These are phyloP conservation scores for Octopus sinensis DNA, from an alignment of 1,140 invertebrate species.

Conservation along the genomic window DNA sequence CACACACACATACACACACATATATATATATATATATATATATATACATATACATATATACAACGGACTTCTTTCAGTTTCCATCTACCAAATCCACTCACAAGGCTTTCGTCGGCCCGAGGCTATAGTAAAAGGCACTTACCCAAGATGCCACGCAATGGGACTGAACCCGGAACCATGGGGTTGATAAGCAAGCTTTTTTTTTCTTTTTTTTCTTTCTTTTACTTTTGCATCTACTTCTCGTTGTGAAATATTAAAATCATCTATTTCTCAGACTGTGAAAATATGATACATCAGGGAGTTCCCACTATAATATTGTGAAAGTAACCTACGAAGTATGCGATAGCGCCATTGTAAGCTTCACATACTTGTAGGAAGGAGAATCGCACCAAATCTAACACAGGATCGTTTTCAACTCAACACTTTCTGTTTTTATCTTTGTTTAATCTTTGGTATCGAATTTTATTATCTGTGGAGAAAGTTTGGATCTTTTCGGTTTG, in stretches of 20 bases:
- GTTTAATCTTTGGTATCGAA: constrained; percentile 9
- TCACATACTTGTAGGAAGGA: neutral
- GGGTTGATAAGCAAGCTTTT: no score
- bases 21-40: no score
- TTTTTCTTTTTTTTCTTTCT: neutral
- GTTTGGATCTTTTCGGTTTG: neutral
- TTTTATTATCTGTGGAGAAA: constrained; percentile 10
- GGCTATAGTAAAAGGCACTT: no score
- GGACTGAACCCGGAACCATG: no score
- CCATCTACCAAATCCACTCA: no score
- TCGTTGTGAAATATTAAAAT: neutral
- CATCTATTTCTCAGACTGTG: neutral
- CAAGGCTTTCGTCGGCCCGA: no score
- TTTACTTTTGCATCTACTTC: neutral
- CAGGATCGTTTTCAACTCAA: neutral
- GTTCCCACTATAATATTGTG: neutral
- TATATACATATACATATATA: no score
- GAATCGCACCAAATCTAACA: neutral
- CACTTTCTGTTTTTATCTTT: constrained; percentile 1
- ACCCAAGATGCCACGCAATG: no score
- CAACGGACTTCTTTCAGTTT: no score
- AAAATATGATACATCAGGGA: neutral
- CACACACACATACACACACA: no score
- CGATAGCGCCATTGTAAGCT: neutral
- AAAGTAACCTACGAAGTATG: neutral